Conservation (phyloP, 2,888 invertebrate genomes). For the Ischnus inquisitorius region DNA sequence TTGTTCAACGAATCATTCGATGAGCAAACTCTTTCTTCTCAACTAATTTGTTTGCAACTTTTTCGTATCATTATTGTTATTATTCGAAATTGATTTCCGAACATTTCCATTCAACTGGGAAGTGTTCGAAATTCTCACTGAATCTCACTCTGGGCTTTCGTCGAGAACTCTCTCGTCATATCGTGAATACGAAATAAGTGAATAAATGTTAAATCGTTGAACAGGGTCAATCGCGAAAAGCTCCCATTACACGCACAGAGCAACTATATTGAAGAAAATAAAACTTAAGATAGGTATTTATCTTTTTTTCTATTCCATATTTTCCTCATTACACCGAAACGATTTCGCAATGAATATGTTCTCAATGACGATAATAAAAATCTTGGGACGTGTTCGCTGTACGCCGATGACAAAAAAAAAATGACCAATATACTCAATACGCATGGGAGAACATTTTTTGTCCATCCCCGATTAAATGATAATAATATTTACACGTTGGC, state of each 20-base stretch:
- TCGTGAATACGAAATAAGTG: background rate
- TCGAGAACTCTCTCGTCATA: background rate
- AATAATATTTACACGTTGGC: background rate
- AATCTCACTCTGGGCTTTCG: background rate
- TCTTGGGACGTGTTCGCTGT: background rate
- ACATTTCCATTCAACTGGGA: no score
- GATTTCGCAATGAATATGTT: background rate
- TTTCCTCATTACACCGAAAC: no score
- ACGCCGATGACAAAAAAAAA: background rate
- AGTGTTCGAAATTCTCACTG: no score
- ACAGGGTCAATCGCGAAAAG: conserved; percentile 35
- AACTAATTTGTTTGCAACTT: no score
- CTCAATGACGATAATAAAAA: background rate
- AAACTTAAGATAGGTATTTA: no score
- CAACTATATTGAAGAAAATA: background rate
- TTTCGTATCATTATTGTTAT: no score
- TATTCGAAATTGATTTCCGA: no score
- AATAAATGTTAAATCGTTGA: conserved; percentile 16
- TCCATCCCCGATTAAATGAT: conserved; percentile 4
- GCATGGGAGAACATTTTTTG: background rate
- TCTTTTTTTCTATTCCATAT: no score
- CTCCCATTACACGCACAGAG: conserved; percentile 10
- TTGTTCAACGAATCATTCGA: no score
- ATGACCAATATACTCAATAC: conserved; percentile 9
- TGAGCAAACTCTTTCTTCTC: no score